phyloP scores from a whole-genome alignment of 1,140 invertebrate genomes.

The Neelides sp. region DNA sequence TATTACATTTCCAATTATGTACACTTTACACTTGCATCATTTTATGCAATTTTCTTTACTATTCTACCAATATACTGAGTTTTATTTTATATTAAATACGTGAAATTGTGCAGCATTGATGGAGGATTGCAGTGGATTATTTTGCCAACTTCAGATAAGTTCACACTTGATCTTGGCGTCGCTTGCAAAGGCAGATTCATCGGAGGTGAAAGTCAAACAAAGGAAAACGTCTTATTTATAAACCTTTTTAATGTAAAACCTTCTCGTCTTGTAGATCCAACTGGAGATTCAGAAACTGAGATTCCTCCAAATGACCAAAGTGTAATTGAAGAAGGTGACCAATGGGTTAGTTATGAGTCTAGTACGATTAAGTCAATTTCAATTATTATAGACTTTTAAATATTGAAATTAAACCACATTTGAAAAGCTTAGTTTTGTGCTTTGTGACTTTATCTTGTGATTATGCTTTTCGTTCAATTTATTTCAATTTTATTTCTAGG shows the following conservation, averaged over 20 bases:
- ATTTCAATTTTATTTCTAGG: no score
- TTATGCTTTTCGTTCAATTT: no score
- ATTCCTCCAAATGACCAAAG: constrained; percentile 18
- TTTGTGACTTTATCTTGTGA: no score
- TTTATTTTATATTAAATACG: no score
- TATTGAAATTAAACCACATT: no score
- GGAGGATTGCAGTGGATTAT: constrained; percentile 21
- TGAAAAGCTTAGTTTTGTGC: no score
- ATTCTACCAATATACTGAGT: no score
- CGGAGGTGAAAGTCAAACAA: no score
- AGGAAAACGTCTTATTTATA: no score
- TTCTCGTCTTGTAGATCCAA: no score
- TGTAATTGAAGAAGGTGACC: constrained; percentile 25
- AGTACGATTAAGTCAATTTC: not conserved
- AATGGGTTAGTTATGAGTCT: constrained; percentile 20
- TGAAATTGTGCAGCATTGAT: constrained; percentile 9
- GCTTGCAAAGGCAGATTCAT: constrained; percentile 24
- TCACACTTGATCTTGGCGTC: constrained; percentile 12
- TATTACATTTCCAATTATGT: not conserved
- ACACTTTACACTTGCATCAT: not conserved
- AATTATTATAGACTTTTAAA: not conserved
- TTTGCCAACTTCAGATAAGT: constrained; percentile 8
- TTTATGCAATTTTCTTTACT: no score
- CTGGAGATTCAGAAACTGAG: constrained; percentile 21
- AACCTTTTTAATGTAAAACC: no score